Evolutionary conservation across 2,888 invertebrate genomes (phyloP), one percentile per base, ranked within the genome.

Genomic region (Drosophila anceps): DNA sequence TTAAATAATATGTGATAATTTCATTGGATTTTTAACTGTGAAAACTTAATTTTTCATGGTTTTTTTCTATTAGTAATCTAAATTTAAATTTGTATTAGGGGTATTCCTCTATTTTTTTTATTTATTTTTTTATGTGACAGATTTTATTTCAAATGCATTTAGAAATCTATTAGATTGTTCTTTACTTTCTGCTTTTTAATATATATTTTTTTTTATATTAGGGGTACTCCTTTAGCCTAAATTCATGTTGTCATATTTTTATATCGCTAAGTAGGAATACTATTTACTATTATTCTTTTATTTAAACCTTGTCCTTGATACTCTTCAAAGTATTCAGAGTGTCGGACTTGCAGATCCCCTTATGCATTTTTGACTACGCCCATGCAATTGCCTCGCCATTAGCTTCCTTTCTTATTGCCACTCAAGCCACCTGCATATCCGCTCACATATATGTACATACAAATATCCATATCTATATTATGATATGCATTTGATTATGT

Each of bases 401-500:
- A 24, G 12, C 20, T 37, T 4, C 9, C 3, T 4, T 15, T 43
- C 33, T 27, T 18, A 15, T 35, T 27, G 12, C 24, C 37, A 12
- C 20, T 18, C 29, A 33, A 24, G 18, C 24, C 53, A 27, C 9
- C 13, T 33, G 12, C 55, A 48, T 57, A 62, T 44, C 63, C 43
- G 27, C 43, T 10, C 10, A 13, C 13, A 57, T 2, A 29, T n/a
- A 24, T 15, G 13, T 9, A 18, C n/a, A 18, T 13, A 20, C 15
- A 10, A 1, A 2, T 41, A 5, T 41, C 2, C 39, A 37, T 37
- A 12, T 31, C 18, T 39, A 37, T 48, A 12, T 37, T 76, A 68
- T 64, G 61, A 54, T 54, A 35, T 53, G 20, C 2, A 10, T 18
- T 39, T 54, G 39, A 54, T 54, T 78, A 66, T 60, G 70, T 73